A percentile compares a stretch with the other conserved stretches of the same genome.
Evolutionary conservation across 2,797 vertebrate species (phyloP).

Genomic region (Anguilla obscura): DNA sequence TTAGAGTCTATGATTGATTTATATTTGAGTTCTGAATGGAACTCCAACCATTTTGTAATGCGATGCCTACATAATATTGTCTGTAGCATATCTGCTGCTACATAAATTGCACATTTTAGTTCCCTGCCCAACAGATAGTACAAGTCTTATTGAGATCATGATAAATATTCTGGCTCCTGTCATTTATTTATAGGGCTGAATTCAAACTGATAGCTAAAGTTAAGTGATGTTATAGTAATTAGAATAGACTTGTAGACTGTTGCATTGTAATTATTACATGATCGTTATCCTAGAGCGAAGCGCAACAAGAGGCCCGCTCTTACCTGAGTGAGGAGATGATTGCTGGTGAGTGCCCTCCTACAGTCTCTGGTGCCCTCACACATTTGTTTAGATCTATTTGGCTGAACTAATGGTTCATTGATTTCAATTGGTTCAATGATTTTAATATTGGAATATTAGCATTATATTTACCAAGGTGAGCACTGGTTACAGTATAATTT

Average conservation of each 20-base stretch:
- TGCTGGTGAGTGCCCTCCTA: constrained; percentile 76
- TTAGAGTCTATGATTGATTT: not conserved
- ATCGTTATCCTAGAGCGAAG: constrained; percentile 83
- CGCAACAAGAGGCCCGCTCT: constrained; percentile 93
- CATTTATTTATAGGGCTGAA: not conserved
- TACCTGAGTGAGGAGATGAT: constrained; percentile 98
- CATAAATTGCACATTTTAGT: not conserved
- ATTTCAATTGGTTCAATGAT: not conserved
- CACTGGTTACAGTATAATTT: not conserved
- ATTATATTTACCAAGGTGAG: not conserved
- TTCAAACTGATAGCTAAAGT: not conserved
- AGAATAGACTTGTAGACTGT: too few species aligned
- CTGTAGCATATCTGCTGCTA: too few species aligned
- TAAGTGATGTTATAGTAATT: not conserved
- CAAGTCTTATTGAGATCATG: not conserved
- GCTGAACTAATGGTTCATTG: not conserved
- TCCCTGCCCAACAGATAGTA: too few species aligned
- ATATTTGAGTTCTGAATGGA: not conserved
- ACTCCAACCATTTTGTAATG: not conserved
- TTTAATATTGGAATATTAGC: too few species aligned
- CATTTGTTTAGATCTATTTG: not conserved
- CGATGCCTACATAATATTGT: too few species aligned
- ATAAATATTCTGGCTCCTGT: not conserved
- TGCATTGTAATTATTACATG: too few species aligned
- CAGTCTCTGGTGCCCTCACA: too few species aligned